phyloP scores from a whole-genome alignment of 2,113 vertebrate genomes.

The Malaclemys terrapin region DNA sequence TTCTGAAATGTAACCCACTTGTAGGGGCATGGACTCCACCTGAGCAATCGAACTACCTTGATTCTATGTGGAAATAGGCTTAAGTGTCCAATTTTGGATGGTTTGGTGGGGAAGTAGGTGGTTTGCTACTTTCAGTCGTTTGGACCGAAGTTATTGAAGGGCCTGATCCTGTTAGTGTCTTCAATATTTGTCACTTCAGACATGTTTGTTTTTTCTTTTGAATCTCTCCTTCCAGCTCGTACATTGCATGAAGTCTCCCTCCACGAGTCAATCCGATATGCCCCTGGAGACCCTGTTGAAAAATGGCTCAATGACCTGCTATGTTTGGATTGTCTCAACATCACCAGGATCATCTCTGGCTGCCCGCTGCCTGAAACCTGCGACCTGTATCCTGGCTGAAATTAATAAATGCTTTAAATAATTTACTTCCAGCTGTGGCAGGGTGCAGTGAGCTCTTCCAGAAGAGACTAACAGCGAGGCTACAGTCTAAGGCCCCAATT shows the following conservation, averaged over 20 bases:
- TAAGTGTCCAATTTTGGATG: neutral
- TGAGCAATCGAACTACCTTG: rapidly evolving
- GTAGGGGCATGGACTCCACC: neutral
- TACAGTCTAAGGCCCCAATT: neutral
- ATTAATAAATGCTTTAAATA: neutral
- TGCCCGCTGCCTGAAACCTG: slow-evolving; percentile 95
- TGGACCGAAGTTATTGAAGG: neutral
- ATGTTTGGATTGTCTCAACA: slow-evolving; percentile 94
- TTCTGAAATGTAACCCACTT: neutral
- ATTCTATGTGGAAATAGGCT: neutral
- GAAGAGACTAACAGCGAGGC: neutral
- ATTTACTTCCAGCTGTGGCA: neutral
- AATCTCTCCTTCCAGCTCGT: slow-evolving; percentile 79
- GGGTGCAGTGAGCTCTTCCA: neutral
- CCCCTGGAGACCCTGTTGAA: slow-evolving; percentile 91
- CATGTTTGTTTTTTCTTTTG: neutral
- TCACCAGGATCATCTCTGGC: slow-evolving; percentile 92
- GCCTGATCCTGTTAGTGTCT: neutral
- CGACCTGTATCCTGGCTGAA: slow-evolving; percentile 91
- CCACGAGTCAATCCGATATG: slow-evolving; percentile 96
- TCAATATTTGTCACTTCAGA: neutral
- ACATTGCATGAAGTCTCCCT: slow-evolving; percentile 92
- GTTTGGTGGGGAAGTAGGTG: neutral
- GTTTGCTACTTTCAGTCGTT: neutral
- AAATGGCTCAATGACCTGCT: slow-evolving; percentile 97